Base-by-base conservation (phyloP, 1,140 invertebrate genomes). In the Plodia interpunctella region DNA sequence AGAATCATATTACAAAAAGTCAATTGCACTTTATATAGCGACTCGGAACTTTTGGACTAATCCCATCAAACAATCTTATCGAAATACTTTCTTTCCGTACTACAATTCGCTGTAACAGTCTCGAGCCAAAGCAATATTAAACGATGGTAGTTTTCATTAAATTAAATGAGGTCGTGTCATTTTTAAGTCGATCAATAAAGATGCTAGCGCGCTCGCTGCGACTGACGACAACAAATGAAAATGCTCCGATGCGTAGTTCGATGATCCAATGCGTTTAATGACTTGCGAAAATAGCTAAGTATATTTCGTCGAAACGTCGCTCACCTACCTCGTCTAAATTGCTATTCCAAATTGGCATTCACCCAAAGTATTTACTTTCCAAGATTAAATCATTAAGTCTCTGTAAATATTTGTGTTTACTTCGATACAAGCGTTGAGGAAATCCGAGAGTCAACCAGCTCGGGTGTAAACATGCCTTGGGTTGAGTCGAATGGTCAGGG, bases 361-460 rank as follows among this genome's bases (percentile, higher is more conserved):
- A 53, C 78, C 84, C 84, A 87, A 78, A 76, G 68, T 75, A 80
- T 80, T 73, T 71, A 72, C 66, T 83, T 82, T 76, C 65, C 69
- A 62, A 61, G 65, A 71, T 74, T 25, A 55, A 38, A 55, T 65
- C 28, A 50, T 30, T 58, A 32, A 32, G 8, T 32, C 6, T 32
- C 10, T 4, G 66, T 66, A 72, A 72, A 72, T 72, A 70, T 70
- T 72, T 69, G 60, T 65, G 59, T 70, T 72, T 65, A 66, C 62
- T 18, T 2, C 38, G 13, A 44, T 44, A 44, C 5, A n/a, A 44
- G 11, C 5, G 38, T 44, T 44, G 38, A 35, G 38, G n/a, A 44
- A 15, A 44, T 15, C 5, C 6, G 13, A 44, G 38, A 15, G 15
- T 35, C 30, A 32, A 9, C 30, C 30, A 11, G 10, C 15, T 55